These are phyloP conservation scores for Physocephala rufipes DNA, from an alignment of 2,888 invertebrate genomes.

Conservation along the genomic window DNA sequence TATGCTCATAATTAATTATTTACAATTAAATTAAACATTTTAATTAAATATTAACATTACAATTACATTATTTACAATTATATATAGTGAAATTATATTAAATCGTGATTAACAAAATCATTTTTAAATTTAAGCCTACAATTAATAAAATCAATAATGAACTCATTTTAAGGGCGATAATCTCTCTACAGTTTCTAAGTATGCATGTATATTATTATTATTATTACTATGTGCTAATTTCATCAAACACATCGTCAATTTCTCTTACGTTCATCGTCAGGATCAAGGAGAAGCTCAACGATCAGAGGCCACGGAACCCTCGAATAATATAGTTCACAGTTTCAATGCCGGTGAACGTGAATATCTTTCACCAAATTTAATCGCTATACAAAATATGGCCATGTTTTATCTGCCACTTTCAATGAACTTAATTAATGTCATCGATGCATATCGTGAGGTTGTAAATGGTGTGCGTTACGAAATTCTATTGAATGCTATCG, in stretches of 20 bases:
- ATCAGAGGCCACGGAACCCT: slow-evolving; percentile 51
- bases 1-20: too few relatives aligned
- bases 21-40: too few relatives aligned
- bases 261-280: slow-evolving; percentile 2
- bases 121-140: too few relatives aligned
- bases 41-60: too few relatives aligned
- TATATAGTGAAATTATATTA: too few relatives aligned
- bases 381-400: slow-evolving; percentile 63
- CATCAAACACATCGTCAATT: neutral
- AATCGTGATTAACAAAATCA: too few relatives aligned
- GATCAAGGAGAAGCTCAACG: slow-evolving; percentile 3
- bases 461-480: slow-evolving; percentile 63
- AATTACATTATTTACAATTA: too few relatives aligned
- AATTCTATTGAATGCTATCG: slow-evolving; percentile 58
- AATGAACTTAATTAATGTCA: slow-evolving; percentile 61
- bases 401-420: slow-evolving; percentile 61
- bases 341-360: slow-evolving; percentile 64
- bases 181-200: too few relatives aligned
- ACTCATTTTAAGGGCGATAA: too few relatives aligned
- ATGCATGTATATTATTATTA: too few relatives aligned
- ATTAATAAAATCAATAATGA: too few relatives aligned
- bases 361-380: slow-evolving; percentile 62
- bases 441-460: slow-evolving; percentile 64
- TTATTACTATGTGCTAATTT: too few relatives aligned
- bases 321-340: slow-evolving; percentile 57